A percentile compares a stretch with the other conserved stretches of the same genome.
phyloP scores from a whole-genome alignment of 1,140 invertebrate species.

The Phenacoccus solenopsis region DNA sequence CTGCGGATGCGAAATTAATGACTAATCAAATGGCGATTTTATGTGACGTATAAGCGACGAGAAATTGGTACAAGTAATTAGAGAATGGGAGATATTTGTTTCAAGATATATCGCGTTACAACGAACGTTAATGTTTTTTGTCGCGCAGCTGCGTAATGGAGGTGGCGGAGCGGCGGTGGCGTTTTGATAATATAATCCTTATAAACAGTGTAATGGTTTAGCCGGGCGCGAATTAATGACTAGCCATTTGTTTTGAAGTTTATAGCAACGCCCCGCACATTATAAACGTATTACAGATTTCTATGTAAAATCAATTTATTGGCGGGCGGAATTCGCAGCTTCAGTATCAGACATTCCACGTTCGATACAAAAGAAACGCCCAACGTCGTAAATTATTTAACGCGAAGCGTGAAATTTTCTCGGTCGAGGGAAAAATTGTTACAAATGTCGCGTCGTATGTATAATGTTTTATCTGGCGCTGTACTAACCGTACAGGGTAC shows the following conservation, averaged over 20 bases:
- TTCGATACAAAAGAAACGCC: too few species aligned
- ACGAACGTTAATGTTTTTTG: constrained; percentile 2
- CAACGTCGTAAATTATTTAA: too few species aligned
- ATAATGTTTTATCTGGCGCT: neutral
- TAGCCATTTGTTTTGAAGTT: neutral
- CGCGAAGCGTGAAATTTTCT: too few species aligned
- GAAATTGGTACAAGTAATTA: neutral
- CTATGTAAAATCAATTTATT: neutral
- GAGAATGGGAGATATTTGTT: neutral
- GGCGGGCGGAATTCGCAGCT: too few species aligned
- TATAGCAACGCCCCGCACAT: neutral
- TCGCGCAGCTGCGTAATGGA: neutral
- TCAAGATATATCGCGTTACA: neutral
- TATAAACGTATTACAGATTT: neutral
- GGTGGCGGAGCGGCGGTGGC: too few species aligned
- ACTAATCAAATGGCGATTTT: neutral
- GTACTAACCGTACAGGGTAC: neutral
- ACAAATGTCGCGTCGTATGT: neutral
- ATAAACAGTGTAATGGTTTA: neutral
- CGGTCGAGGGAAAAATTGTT: too few species aligned
- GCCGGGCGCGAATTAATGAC: neutral
- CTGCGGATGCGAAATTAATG: neutral
- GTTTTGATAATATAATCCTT: neutral
- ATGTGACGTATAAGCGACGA: neutral
- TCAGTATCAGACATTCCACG: too few species aligned